A percentile compares a stretch with the other conserved stretches of the same genome.
Evolutionary conservation across 2,113 vertebrate genomes (phyloP).

Genomic region (Heterotis niloticus): DNA sequence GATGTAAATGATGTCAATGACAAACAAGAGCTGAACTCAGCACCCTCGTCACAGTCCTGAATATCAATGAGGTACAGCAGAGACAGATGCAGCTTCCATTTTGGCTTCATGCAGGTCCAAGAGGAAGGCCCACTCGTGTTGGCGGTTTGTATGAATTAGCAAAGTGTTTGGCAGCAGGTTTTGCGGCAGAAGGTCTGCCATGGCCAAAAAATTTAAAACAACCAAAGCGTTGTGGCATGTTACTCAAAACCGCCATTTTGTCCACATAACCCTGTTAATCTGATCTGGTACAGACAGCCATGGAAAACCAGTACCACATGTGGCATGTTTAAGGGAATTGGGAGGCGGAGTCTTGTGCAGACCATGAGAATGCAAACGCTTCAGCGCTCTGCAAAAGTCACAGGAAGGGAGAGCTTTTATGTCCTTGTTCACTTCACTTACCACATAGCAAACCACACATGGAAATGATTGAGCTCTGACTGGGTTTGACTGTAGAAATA

Average conservation of each 20-base stretch:
- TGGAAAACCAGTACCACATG: slow-evolving; percentile 27
- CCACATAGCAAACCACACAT: slow-evolving; percentile 3
- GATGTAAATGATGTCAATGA: slow-evolving; percentile 36
- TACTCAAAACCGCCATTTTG: background rate
- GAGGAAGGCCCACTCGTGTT: background rate
- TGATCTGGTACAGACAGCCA: slow-evolving; percentile 14
- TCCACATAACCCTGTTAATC: slow-evolving; percentile 1
- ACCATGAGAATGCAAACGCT: slow-evolving; percentile 18
- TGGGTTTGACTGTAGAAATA: slow-evolving; percentile 9
- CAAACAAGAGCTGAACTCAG: slow-evolving; percentile 34
- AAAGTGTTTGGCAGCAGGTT: background rate
- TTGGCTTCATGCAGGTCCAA: background rate
- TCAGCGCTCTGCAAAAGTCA: background rate
- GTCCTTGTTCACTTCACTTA: background rate
- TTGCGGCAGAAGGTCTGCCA: background rate
- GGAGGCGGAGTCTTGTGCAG: background rate
- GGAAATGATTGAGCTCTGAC: background rate
- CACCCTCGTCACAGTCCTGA: background rate
- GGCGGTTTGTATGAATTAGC: background rate
- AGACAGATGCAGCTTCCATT: slow-evolving; percentile 8
- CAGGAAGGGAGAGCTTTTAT: background rate
- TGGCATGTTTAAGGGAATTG: background rate
- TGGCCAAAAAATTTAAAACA: background rate
- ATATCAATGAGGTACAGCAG: slow-evolving; percentile 18
- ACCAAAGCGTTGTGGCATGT: background rate